Percentiles rank a stretch among this genome's conserved stretches.
Evolutionary conservation across 1,140 invertebrate species (phyloP).

Genomic region (Archegozetes longisetosus): DNA sequence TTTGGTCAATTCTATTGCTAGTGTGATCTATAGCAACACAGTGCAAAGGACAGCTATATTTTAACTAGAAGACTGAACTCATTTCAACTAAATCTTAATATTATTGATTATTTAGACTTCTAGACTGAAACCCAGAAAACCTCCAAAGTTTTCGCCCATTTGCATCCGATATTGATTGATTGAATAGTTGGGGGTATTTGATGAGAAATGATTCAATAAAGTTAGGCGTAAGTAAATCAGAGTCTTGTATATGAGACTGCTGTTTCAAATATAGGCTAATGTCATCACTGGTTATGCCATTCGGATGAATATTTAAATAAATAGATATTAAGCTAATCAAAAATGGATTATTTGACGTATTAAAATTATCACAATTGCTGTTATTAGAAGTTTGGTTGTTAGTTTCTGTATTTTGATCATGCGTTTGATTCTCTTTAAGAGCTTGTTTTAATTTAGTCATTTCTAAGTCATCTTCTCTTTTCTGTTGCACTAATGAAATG

Average conservation of each 20-base stretch:
- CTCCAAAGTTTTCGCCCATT: background rate
- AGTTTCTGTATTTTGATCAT: background rate
- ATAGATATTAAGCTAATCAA: constrained; percentile 49
- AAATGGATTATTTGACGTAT: too few relatives aligned
- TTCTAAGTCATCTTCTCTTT: constrained; percentile 44
- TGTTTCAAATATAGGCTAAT: constrained; percentile 34
- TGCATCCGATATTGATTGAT: background rate
- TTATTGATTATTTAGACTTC: too few relatives aligned
- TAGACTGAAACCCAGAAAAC: background rate
- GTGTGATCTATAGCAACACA: too few relatives aligned
- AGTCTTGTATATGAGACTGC: background rate
- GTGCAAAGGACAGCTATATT: too few relatives aligned
- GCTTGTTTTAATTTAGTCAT: constrained; percentile 21
- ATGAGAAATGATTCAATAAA: background rate
- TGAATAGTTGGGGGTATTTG: background rate
- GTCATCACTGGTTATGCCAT: constrained; percentile 64
- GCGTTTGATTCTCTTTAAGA: background rate
- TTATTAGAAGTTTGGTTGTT: constrained; percentile 22
- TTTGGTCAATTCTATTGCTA: too few relatives aligned
- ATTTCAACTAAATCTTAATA: too few relatives aligned
- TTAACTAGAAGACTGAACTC: too few relatives aligned
- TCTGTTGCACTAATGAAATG: constrained; percentile 43
- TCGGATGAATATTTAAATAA: constrained; percentile 71
- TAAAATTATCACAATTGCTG: too few relatives aligned
- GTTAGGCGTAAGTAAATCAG: background rate